Evolutionary conservation across 2,888 invertebrate genomes (phyloP), one percentile per base, ranked within the genome.

Genomic region (Lasioglossum villosulum): DNA sequence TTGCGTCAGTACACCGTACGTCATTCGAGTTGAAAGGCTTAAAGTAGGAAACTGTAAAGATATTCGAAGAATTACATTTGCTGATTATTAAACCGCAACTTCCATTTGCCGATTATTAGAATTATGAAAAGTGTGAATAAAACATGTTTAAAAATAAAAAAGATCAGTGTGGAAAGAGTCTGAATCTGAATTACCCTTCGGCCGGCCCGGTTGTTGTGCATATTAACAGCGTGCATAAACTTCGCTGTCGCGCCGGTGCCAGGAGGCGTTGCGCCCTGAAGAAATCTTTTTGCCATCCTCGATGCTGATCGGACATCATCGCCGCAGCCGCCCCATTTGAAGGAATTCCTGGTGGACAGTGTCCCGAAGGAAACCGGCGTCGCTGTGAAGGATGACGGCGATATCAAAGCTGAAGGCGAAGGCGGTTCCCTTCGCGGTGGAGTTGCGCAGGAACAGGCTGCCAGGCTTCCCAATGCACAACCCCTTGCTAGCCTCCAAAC

Each of bases 281-380:
- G 96, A 93, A 98, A 98, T 89, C 97, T 96, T 92, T 97, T 97
- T 16, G 97, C 97, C 93, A 97, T 97, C 91, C 96, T 96, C 81
- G 96, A 96, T 2, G 97, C 97, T 96, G 97, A 97, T 90, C 96
- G 96, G 80, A 97, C 96, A 95, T 98, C 98, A 93, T 98, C 98
- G 0, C 97, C 97, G 94, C 98, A 98, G 48, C 98, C 98, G 72
- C 98, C 98, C 98, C 98, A 98, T 94, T 98, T 97, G 95, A 97
- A 98, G 86, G 97, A 96, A 1, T 96, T 97, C 81, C 96, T 96
- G 30, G 92, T 88, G 23, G 92, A 93, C 59, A 89, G 70, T 2
- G 93, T 90, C 3, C 92, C 94, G 82, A 94, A 94, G 0, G 94
- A 92, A 16, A 94, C 89, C 6, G 94, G 88, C 5, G 93, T 90